Percentiles rank a stretch among this genome's conserved stretches.
phyloP scores from a whole-genome alignment of 2,888 invertebrate species.

The Erynnis tages region DNA sequence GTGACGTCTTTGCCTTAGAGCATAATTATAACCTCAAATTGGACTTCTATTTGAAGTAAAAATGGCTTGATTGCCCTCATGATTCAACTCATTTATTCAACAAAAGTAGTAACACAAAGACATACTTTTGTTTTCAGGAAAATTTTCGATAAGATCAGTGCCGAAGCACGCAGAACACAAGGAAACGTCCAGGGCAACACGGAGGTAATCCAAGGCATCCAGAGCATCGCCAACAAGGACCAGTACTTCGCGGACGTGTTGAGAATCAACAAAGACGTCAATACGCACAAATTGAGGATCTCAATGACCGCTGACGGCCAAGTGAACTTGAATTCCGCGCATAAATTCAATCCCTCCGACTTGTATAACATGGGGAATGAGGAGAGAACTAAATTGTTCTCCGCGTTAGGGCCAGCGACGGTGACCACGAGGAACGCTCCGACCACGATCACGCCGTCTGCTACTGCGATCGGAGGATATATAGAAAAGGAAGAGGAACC shows the following conservation, averaged over 20 bases:
- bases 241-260: conserved; percentile 80
- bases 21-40: too few relatives aligned
- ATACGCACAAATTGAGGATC: conserved; percentile 71
- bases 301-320: conserved; percentile 72
- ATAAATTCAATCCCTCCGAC: conserved; percentile 65
- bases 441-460: conserved; percentile 45
- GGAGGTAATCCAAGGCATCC: conserved; percentile 79
- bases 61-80: too few relatives aligned
- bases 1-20: too few relatives aligned
- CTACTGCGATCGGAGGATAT: conserved; percentile 44
- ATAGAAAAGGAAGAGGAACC: conserved; percentile 45
- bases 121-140: conserved; percentile 61
- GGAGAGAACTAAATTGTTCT: conserved; percentile 58
- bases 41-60: too few relatives aligned
- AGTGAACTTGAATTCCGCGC: conserved; percentile 68
- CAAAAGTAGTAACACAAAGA: too few relatives aligned
- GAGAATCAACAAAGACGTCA: conserved; percentile 77
- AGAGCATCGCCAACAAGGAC: conserved; percentile 76
- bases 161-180: conserved; percentile 74
- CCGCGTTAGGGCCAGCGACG: conserved; percentile 54
- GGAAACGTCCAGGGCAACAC: conserved; percentile 74
- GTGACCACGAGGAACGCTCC: conserved; percentile 50
- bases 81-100: too few relatives aligned
- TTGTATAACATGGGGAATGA: conserved; percentile 55
- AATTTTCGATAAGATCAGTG: conserved; percentile 81